phyloP scores from a whole-genome alignment of 2,888 invertebrate species.

The Scaptomyza polygonia region DNA sequence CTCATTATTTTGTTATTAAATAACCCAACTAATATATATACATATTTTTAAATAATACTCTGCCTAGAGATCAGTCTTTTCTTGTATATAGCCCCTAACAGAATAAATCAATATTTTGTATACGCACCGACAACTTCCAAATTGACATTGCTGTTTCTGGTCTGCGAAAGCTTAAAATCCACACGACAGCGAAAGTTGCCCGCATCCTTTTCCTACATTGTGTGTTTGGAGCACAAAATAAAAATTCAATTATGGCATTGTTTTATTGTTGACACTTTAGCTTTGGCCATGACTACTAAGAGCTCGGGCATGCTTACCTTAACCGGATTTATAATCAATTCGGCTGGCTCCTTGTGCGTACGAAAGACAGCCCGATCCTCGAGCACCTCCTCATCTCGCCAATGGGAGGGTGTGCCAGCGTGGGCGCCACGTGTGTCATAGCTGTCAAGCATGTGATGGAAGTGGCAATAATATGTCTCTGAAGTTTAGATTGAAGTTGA shows the following conservation, averaged over 20 bases:
- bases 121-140: conserved; percentile 91
- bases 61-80: neutral
- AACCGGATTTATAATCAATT: conserved; percentile 87
- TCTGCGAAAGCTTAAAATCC: conserved; percentile 91
- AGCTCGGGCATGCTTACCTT: conserved; percentile 82
- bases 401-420: conserved; percentile 86
- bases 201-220: conserved; percentile 87
- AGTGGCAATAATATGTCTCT: neutral
- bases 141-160: conserved; percentile 91
- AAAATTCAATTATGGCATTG: conserved; percentile 65
- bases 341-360: conserved; percentile 86
- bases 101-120: conserved; percentile 5
- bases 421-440: conserved; percentile 87
- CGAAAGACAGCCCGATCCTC: conserved; percentile 87
- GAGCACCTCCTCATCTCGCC: conserved; percentile 87
- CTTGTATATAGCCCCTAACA: neutral
- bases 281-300: conserved; percentile 13
- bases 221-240: conserved; percentile 25
- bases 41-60: too few species aligned
- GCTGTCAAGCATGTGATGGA: conserved; percentile 82
- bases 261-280: conserved; percentile 48
- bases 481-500: neutral
- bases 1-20: neutral
- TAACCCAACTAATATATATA: too few species aligned
- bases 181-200: conserved; percentile 91